Base-by-base conservation (phyloP, 1,140 invertebrate species). In the Helicoverpa zea region DNA sequence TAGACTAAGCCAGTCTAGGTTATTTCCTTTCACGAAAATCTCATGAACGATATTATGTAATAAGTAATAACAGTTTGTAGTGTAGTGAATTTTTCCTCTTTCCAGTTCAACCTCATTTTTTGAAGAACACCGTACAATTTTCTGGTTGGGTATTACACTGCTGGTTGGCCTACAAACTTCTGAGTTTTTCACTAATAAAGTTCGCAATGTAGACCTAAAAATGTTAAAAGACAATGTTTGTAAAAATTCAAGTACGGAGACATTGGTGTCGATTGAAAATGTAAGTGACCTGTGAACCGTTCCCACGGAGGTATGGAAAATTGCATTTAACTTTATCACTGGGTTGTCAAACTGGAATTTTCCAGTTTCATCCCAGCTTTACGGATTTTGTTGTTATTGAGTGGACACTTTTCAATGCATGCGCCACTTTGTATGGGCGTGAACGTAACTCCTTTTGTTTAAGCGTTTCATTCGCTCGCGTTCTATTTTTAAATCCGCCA, bases 251-350 rank as follows among this genome's bases (percentile, higher is more conserved):
- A 10, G 14, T 35, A 73, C 52, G 12, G 52, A 58, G 16, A 73
- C 70, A 14, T 58, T 56, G 70, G 70, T 73, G 70, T 73, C 29
- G 52, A 73, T 73, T 73, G 70, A 73, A 73, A 73, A 43, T 54
- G 70, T 58, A 73, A 58, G 70, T 73, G 70, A 73, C 70, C 70
- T 73, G 70, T 73, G 54, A 73, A 73, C 58, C 29, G n/a, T 56
- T 73, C 14, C 54, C 29, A 7, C 30, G 9, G 52, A 73, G 70
- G 70, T 73, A 56, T 73, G 52, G 52, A 73, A 58, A 73, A 73
- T 73, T 58, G 70, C 70, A 73, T 73, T 73, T 73, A 58, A 73
- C 52, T 73, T 58, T 58, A 73, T 73, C 52, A 43, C 54, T 14
- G 68, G 18, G 49, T 2, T 52, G 18, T 72, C 23, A 72, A 72